Conservation (phyloP, 2,113 vertebrate species). For the Strigops habroptila region DNA sequence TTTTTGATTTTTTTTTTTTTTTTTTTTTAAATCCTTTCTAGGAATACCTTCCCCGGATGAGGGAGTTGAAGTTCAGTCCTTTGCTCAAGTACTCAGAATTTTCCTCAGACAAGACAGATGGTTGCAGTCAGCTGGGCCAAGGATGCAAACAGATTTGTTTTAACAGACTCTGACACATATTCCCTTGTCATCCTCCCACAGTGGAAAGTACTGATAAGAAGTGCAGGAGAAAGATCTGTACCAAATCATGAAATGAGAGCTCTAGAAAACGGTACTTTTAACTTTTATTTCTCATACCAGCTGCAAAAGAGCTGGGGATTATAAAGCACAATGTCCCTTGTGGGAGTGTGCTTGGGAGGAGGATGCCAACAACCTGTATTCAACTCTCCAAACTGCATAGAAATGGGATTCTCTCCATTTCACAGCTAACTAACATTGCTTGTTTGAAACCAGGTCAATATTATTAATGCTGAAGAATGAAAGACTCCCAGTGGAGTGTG, state of each 20-base stretch:
- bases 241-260: not conserved
- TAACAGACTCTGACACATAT: not conserved
- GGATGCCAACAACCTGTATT: not conserved
- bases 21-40: not conserved
- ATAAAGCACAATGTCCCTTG: not conserved
- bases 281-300: not conserved
- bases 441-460: not conserved
- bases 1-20: too few species aligned
- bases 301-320: not conserved
- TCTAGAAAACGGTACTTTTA: not conserved
- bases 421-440: rapidly evolving
- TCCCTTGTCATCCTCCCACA: not conserved
- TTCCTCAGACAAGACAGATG: not conserved
- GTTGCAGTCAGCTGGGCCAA: not conserved
- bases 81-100: not conserved
- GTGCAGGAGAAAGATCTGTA: not conserved
- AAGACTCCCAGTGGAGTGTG: not conserved
- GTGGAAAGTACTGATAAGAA: not conserved
- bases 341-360: not conserved
- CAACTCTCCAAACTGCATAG: not conserved
- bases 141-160: not conserved
- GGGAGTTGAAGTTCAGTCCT: not conserved
- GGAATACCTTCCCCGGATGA: not conserved
- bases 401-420: not conserved
- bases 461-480: not conserved